Evolutionary conservation across 2,888 invertebrate species (phyloP).

Genomic region (Diarsia dahlii): DNA sequence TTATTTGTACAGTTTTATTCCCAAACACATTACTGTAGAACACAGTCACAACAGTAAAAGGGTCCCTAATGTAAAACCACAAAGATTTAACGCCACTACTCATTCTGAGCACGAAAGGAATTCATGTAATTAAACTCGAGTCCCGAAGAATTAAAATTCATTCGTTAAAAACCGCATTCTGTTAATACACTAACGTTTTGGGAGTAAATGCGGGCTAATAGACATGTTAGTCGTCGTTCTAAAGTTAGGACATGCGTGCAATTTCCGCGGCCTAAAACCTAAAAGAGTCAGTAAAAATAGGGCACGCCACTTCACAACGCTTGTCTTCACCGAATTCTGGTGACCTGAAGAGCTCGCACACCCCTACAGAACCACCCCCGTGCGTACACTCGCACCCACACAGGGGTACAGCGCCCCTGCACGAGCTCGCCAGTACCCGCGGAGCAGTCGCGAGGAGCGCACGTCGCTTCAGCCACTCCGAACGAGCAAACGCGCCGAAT

Average conservation of each 20-base stretch:
- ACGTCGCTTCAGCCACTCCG: slow-evolving; percentile 65
- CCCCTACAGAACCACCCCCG: slow-evolving; percentile 73
- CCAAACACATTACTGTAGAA: slow-evolving; percentile 42
- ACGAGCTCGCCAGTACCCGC: slow-evolving; percentile 75
- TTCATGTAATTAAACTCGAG: slow-evolving; percentile 65
- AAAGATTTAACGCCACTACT: slow-evolving; percentile 64
- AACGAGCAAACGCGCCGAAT: slow-evolving; percentile 69
- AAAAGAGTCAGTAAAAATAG: slow-evolving; percentile 76
- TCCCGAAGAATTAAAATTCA: slow-evolving; percentile 60
- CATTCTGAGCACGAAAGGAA: slow-evolving; percentile 60
- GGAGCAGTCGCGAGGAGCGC: slow-evolving; percentile 65
- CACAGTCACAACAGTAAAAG: slow-evolving; percentile 52
- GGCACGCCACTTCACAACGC: slow-evolving; percentile 80
- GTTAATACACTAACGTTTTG: slow-evolving; percentile 52
- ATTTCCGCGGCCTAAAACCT: slow-evolving; percentile 57
- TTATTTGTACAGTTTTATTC: slow-evolving; percentile 44
- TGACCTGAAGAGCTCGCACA: slow-evolving; percentile 86
- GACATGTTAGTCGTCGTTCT: background rate
- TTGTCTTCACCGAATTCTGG: slow-evolving; percentile 86
- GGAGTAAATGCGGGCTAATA: slow-evolving; percentile 16
- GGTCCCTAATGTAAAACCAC: slow-evolving; percentile 59
- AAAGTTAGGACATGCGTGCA: slow-evolving; percentile 53
- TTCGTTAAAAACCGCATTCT: slow-evolving; percentile 56
- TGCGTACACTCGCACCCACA: slow-evolving; percentile 67
- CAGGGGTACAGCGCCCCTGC: slow-evolving; percentile 68